Conservation (phyloP, 53 echinoderm and acorn worm species). For the Holothuria leucospilota region DNA sequence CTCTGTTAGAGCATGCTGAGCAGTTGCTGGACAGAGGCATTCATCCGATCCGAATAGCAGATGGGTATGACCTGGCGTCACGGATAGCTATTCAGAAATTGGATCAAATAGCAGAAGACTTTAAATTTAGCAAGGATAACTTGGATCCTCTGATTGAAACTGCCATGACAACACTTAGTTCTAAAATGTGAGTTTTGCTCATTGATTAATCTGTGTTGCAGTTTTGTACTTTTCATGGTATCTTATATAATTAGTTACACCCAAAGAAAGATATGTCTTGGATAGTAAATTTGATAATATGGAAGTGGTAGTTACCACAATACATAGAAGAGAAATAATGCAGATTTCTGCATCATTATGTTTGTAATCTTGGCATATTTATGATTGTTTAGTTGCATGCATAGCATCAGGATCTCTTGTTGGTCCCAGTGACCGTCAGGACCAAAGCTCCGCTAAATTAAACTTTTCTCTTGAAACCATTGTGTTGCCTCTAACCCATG, state of each 20-base stretch:
- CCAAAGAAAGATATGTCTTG: too few species aligned
- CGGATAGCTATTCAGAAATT: slow-evolving; percentile 84
- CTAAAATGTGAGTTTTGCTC: slow-evolving; percentile 84
- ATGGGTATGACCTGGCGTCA: slow-evolving; percentile 95
- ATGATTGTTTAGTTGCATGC: neutral
- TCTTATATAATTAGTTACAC: too few species aligned
- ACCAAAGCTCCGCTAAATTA: neutral
- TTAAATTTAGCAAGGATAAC: slow-evolving; percentile 81
- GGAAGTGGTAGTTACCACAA: too few species aligned
- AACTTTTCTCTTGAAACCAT: slow-evolving; percentile 1
- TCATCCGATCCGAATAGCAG: slow-evolving; percentile 95
- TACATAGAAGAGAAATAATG: too few species aligned
- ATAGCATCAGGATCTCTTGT: slow-evolving; percentile 30
- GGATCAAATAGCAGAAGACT: slow-evolving; percentile 88
- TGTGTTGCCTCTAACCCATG: neutral
- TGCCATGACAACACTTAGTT: slow-evolving; percentile 97
- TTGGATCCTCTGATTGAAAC: slow-evolving; percentile 91
- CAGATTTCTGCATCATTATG: too few species aligned
- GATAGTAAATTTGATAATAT: too few species aligned
- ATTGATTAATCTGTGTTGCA: neutral
- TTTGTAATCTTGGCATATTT: too few species aligned
- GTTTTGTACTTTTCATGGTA: too few species aligned
- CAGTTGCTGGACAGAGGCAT: slow-evolving; percentile 92
- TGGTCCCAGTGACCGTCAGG: neutral
- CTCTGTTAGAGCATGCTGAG: slow-evolving; percentile 94